Evolutionary conservation across 1,140 invertebrate species (phyloP).

Genomic region (Ostrea denselamellosa): DNA sequence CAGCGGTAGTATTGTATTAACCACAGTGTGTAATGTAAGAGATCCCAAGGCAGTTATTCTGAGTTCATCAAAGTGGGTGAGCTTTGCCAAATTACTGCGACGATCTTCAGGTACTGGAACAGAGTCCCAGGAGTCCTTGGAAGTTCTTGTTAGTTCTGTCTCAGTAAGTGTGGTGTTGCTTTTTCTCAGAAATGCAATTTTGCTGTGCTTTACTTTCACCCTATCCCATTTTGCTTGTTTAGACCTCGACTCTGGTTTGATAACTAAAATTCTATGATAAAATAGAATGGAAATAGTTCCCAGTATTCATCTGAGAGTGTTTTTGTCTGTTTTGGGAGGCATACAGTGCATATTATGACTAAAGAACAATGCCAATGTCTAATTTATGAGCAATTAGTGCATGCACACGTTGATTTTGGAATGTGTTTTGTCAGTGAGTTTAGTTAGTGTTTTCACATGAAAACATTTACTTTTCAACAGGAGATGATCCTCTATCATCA

Average conservation of each 20-base stretch:
- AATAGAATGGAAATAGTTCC: too few relatives aligned
- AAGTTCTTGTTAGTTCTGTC: slow-evolving; percentile 71
- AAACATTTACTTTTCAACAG: slow-evolving; percentile 73
- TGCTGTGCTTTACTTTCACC: too few relatives aligned
- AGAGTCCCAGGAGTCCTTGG: slow-evolving; percentile 83
- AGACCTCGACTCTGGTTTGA: too few relatives aligned
- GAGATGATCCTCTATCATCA: slow-evolving; percentile 96
- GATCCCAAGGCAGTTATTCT: slow-evolving; percentile 85
- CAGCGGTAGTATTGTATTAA: slow-evolving; percentile 93
- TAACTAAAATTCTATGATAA: too few relatives aligned
- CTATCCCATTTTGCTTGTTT: too few relatives aligned
- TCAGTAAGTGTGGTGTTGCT: slow-evolving; percentile 62
- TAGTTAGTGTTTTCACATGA: not conserved
- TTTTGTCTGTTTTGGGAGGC: too few relatives aligned
- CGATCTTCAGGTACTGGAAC: slow-evolving; percentile 44
- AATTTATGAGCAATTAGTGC: not conserved
- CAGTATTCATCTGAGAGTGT: too few relatives aligned
- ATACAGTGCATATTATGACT: too few relatives aligned
- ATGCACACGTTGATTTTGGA: not conserved
- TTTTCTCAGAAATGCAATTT: not conserved
- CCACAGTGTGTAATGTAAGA: slow-evolving; percentile 90
- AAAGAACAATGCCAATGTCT: not conserved
- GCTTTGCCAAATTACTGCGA: slow-evolving; percentile 51
- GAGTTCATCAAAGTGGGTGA: slow-evolving; percentile 90
- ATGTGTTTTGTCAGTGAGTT: not conserved